These are phyloP conservation scores for Natator depressus DNA, from an alignment of 2,113 vertebrate genomes.

Conservation along the genomic window DNA sequence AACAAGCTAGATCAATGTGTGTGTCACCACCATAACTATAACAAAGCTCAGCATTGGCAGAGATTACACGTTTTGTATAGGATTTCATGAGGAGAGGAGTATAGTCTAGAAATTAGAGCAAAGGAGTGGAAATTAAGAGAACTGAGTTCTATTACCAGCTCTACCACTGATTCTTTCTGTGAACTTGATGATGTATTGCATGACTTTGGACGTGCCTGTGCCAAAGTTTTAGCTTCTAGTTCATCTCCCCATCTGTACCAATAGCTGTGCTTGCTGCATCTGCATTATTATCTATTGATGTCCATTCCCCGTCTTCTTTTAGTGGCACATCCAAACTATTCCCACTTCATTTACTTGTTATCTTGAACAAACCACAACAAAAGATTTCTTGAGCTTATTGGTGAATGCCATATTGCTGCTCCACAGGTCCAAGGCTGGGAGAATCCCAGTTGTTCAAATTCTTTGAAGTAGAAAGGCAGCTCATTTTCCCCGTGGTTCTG, in stretches of 20 bases:
- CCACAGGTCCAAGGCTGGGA: not conserved
- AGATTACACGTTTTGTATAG: not conserved
- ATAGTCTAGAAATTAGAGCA: not conserved
- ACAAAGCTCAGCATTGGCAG: too few relatives aligned
- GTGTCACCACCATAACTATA: too few relatives aligned
- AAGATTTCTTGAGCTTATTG: too few relatives aligned
- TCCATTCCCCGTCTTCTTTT: not conserved
- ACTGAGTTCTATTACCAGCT: not conserved
- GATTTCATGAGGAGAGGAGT: too few relatives aligned
- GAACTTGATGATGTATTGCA: not conserved
- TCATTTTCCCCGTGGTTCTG: not conserved
- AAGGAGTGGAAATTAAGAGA: not conserved
- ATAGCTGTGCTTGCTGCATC: too few relatives aligned
- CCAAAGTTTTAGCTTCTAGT: not conserved
- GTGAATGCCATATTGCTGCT: not conserved
- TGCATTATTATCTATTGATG: not conserved
- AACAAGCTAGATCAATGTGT: accelerated
- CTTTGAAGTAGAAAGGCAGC: not conserved
- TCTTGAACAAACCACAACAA: not conserved
- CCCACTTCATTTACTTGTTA: not conserved
- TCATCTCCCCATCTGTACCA: not conserved
- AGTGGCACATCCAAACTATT: not conserved
- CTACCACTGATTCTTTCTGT: not conserved
- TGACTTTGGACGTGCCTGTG: not conserved
- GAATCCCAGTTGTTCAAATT: not conserved